These are phyloP conservation scores for Phrynocephalus guinanensis DNA, from an alignment of 2,797 vertebrate species.

Conservation along the genomic window DNA sequence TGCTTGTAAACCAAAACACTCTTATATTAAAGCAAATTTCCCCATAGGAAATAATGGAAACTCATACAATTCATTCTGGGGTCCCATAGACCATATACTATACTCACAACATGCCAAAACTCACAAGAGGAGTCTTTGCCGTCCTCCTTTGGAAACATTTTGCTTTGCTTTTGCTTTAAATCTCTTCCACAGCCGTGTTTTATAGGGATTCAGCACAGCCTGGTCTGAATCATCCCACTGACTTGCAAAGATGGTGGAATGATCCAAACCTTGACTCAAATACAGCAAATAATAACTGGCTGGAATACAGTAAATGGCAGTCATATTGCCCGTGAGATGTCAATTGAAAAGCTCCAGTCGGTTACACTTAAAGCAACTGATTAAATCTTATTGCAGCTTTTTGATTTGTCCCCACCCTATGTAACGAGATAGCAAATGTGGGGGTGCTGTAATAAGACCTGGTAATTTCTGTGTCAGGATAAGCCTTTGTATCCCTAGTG, in stretches of 20 bases:
- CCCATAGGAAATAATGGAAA: too few species aligned
- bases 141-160: neutral
- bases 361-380: neutral
- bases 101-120: too few species aligned
- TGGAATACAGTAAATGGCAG: too few species aligned
- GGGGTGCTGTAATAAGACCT: neutral
- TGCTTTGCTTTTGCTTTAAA: neutral
- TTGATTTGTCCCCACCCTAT: neutral
- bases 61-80: too few species aligned
- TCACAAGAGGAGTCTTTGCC: neutral
- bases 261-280: neutral
- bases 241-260: neutral
- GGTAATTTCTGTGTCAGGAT: slow-evolving; percentile 20
- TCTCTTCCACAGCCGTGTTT: neutral
- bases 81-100: too few species aligned
- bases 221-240: neutral
- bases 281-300: neutral
- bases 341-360: neutral
- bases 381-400: neutral
- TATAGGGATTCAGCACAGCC: neutral
- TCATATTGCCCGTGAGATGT: neutral
- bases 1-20: too few species aligned
- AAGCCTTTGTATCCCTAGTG: neutral
- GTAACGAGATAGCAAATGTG: slow-evolving; percentile 2
- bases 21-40: too few species aligned